Percentiles rank a stretch among this genome's conserved stretches.
These are phyloP conservation scores for Turritopsis rubra DNA, from an alignment of 30 jellyfish, hydroid and myxozoan genomes.

Conservation along the genomic window DNA sequence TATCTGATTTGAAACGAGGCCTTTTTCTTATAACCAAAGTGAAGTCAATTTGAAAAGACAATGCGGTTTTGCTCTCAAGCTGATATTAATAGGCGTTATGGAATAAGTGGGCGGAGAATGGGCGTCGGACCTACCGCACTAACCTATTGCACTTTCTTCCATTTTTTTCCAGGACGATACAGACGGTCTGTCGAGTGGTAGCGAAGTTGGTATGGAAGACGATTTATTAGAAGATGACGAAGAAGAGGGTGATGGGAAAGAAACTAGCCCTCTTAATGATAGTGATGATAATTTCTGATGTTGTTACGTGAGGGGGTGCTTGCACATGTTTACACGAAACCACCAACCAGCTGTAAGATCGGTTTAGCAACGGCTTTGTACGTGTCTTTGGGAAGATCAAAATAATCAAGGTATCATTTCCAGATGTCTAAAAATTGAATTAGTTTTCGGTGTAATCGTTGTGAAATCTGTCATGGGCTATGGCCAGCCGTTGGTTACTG, in stretches of 20 bases:
- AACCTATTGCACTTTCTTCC: background rate
- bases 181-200: conserved; percentile 66
- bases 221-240: conserved; percentile 27
- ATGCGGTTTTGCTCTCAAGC: too few relatives aligned
- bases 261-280: conserved; percentile 7
- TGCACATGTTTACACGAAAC: background rate
- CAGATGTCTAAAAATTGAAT: too few relatives aligned
- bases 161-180: conserved; percentile 56
- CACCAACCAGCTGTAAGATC: background rate
- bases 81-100: too few relatives aligned
- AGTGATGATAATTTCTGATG: conserved; percentile 28
- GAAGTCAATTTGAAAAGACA: too few relatives aligned
- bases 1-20: too few relatives aligned
- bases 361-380: background rate
- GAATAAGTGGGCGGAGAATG: too few relatives aligned
- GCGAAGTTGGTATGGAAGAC: conserved; percentile 28
- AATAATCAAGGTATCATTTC: too few relatives aligned
- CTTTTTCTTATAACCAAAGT: too few relatives aligned
- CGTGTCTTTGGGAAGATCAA: background rate
- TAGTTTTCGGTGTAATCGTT: too few relatives aligned
- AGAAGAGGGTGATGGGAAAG: conserved; percentile 19
- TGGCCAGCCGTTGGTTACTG: too few relatives aligned
- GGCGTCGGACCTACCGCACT: background rate
- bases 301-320: background rate
- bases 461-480: too few relatives aligned